Percentiles rank a stretch among this genome's conserved stretches.
Conservation (phyloP, 2,888 invertebrate species). For the Apantesis nais region DNA sequence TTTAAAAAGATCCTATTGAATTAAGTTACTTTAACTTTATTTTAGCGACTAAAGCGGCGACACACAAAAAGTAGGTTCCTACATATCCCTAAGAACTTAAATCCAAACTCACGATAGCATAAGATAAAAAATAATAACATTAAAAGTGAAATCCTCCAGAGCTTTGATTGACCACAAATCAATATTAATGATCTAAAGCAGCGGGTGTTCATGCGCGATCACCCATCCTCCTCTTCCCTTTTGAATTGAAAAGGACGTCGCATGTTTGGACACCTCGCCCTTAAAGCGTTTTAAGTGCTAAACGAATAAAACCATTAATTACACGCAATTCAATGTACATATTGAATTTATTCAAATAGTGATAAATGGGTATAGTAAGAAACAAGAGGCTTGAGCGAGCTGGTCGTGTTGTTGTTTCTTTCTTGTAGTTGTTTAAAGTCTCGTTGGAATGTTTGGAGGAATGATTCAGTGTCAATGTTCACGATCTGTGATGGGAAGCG, state of each 20-base stretch:
- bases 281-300: constrained; percentile 84
- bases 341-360: constrained; percentile 86
- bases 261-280: constrained; percentile 84
- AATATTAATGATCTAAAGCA: constrained; percentile 85
- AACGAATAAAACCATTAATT: constrained; percentile 86
- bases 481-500: constrained; percentile 44
- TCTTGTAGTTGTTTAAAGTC: constrained; percentile 42
- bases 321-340: constrained; percentile 85
- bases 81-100: constrained; percentile 56
- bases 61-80: constrained; percentile 56
- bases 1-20: background rate
- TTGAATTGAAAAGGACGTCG: constrained; percentile 56
- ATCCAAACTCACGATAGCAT: constrained; percentile 36
- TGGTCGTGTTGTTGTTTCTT: constrained; percentile 32
- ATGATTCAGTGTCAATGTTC: constrained; percentile 65
- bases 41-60: constrained; percentile 38
- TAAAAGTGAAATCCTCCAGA: constrained; percentile 83
- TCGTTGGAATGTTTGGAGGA: constrained; percentile 59
- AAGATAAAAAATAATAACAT: constrained; percentile 77
- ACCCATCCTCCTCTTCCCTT: constrained; percentile 57
- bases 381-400: constrained; percentile 78
- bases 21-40: constrained; percentile 13
- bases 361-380: constrained; percentile 77
- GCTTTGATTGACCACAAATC: constrained; percentile 87
- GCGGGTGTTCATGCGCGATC: constrained; percentile 75